Evolutionary conservation across 2,888 invertebrate species (phyloP).

Genomic region (Napeogenes inachia): DNA sequence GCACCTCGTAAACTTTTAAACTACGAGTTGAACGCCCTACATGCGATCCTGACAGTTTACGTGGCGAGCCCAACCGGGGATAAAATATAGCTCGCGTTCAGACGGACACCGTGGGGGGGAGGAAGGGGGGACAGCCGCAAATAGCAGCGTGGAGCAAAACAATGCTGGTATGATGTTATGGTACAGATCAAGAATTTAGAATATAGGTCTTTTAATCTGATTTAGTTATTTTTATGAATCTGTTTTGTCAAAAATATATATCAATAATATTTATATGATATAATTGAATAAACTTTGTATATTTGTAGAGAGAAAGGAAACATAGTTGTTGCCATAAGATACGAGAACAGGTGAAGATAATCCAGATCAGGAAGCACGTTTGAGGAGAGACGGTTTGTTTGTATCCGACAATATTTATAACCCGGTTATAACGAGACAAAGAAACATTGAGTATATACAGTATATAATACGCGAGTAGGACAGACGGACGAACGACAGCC

Average conservation of each 20-base stretch:
- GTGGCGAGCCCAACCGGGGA: slow-evolving; percentile 68
- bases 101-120: slow-evolving; percentile 63
- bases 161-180: slow-evolving; percentile 73
- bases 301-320: slow-evolving; percentile 8
- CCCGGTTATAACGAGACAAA: slow-evolving; percentile 47
- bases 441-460: slow-evolving; percentile 44
- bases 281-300: neutral
- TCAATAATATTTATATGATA: neutral
- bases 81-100: slow-evolving; percentile 75
- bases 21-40: slow-evolving; percentile 71
- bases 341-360: slow-evolving; percentile 23
- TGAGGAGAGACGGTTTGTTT: slow-evolving; percentile 27
- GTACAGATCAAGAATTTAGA: slow-evolving; percentile 44
- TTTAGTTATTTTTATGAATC: no score
- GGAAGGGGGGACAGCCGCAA: slow-evolving; percentile 55
- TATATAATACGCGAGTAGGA: slow-evolving; percentile 59
- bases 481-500: slow-evolving; percentile 75
- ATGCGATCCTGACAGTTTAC: slow-evolving; percentile 73
- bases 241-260: neutral
- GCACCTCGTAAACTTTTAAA: slow-evolving; percentile 45
- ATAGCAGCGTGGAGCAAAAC: slow-evolving; percentile 74
- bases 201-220: slow-evolving; percentile 20
- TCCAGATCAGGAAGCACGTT: slow-evolving; percentile 12
- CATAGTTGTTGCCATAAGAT: slow-evolving; percentile 5
- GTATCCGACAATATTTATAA: slow-evolving; percentile 33